Evolutionary conservation across 2,113 vertebrate species (phyloP), one percentile per base, ranked within the genome.

Genomic region (Setophaga kirtlandii): DNA sequence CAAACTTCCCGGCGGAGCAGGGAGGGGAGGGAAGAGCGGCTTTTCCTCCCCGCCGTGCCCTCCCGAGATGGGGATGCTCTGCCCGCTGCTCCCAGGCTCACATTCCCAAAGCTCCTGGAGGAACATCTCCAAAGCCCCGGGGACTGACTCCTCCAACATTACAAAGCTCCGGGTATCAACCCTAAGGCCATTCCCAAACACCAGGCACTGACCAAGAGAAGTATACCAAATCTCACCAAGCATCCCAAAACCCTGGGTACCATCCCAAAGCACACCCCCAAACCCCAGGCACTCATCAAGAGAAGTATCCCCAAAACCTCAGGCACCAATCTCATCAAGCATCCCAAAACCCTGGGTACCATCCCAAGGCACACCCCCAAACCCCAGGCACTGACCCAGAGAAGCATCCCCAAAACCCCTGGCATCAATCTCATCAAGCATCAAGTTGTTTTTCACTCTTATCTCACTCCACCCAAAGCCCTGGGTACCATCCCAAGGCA

Each of bases 1-100:
- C 81, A 47, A 89, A 96, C 96, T 97, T 93, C 86, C 82, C 69
- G 23, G 63, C 8, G 8, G 73, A 47, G 87, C 64, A 9, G 68
- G 78, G 9, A 23, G 25, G 55, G 73, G 33, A 37, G 44, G 21
- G 13, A 28, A 44, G 18, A 74, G 80, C 15, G 44, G 90, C 5
- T 69, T 39, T 11, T 18, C 23, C 27, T 15, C 25, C 19, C 27
- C 2, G 5, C 3, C 6, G 33, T 24, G 27, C 42, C 50, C 41
- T 16, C 9, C 35, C 0, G 5, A 23, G 85, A 2, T 5, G 65
- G 35, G 4, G 67, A 90, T 70, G 82, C 53, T 47, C 33, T 8
- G 5, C 37, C 46, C 3, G 69, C 33, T 13, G 67, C 33, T 30
- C 5, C 16, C 27, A 0, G 50, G 1, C 4, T 7, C 28, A 0